phyloP scores from a whole-genome alignment of 1,140 invertebrate genomes.

The Megalonaias nervosa region DNA sequence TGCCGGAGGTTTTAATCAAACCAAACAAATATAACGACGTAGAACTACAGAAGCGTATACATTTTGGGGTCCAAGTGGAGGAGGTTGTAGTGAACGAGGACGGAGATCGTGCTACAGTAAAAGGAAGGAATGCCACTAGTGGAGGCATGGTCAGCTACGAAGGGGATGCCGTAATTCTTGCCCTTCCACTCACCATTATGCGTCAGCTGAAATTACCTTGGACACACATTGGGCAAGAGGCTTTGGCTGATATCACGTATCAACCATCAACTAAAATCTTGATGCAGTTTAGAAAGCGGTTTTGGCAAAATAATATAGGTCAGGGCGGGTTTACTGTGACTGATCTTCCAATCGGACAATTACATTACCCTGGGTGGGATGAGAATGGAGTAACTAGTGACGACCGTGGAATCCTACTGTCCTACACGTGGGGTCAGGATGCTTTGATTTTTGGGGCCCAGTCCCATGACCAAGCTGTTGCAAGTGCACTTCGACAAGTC shows the following conservation, averaged over 20 bases:
- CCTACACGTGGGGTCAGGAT: constrained; percentile 33
- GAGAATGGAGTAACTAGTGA: constrained; percentile 11
- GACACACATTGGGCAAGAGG: constrained; percentile 3
- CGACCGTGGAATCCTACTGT: constrained; percentile 27
- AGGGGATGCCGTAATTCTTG: constrained; percentile 39
- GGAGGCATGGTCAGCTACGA: not conserved
- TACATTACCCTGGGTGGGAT: constrained; percentile 25
- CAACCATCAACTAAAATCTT: constrained; percentile 32
- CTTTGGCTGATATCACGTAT: constrained; percentile 27
- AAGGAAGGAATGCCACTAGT: constrained; percentile 7
- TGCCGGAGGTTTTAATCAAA: constrained; percentile 31
- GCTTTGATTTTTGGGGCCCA: constrained; percentile 30
- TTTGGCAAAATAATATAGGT: constrained; percentile 38
- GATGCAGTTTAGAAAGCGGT: constrained; percentile 35
- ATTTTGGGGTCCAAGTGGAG: constrained; percentile 4
- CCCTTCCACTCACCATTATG: constrained; percentile 33
- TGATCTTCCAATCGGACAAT: constrained; percentile 29
- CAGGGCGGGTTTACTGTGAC: constrained; percentile 38
- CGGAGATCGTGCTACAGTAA: not conserved
- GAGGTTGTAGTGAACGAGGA: no score
- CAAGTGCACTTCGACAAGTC: constrained; percentile 32
- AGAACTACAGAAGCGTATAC: constrained; percentile 18
- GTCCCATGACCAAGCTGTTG: constrained; percentile 22
- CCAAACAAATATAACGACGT: constrained; percentile 21
- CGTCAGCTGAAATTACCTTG: constrained; percentile 28